Percentiles rank a stretch among this genome's conserved stretches.
These are phyloP conservation scores for Lepidochitona cinerea DNA, from an alignment of 2,888 invertebrate genomes.

Conservation along the genomic window DNA sequence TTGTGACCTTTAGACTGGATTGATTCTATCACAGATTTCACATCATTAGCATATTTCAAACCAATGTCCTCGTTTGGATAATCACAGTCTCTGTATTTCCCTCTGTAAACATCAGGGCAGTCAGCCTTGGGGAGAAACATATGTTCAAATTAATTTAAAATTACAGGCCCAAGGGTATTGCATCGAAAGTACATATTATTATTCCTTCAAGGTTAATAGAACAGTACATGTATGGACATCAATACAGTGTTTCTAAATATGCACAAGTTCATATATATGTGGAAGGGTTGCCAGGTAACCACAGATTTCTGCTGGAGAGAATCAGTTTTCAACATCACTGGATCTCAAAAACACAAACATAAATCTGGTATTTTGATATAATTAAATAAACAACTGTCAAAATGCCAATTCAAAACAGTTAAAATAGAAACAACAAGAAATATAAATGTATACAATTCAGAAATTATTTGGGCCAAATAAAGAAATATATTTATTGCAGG, in stretches of 20 bases:
- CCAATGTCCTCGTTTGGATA: constrained; percentile 78
- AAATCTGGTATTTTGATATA: neutral
- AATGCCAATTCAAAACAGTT: neutral
- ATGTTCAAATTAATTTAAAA: neutral
- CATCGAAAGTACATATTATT: too few relatives aligned
- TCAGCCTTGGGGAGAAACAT: constrained; percentile 77
- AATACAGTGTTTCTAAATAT: too few relatives aligned
- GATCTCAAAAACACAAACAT: neutral
- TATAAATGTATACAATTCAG: neutral
- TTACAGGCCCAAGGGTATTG: too few relatives aligned
- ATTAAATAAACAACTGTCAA: neutral
- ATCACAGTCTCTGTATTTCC: constrained; percentile 82
- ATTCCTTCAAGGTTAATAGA: too few relatives aligned
- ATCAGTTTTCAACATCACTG: too few relatives aligned
- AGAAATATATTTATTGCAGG: too few relatives aligned
- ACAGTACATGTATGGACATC: too few relatives aligned
- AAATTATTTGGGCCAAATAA: too few relatives aligned
- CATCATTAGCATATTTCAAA: constrained; percentile 86
- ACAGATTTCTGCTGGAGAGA: too few relatives aligned
- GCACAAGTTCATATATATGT: too few relatives aligned
- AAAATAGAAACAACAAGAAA: neutral
- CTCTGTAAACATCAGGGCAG: constrained; percentile 93
- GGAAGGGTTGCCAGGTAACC: too few relatives aligned
- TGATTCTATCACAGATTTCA: constrained; percentile 76
- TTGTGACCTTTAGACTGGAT: constrained; percentile 76